Evolutionary conservation across 1,140 invertebrate genomes (phyloP).

Genomic region (Aphidius ervi): DNA sequence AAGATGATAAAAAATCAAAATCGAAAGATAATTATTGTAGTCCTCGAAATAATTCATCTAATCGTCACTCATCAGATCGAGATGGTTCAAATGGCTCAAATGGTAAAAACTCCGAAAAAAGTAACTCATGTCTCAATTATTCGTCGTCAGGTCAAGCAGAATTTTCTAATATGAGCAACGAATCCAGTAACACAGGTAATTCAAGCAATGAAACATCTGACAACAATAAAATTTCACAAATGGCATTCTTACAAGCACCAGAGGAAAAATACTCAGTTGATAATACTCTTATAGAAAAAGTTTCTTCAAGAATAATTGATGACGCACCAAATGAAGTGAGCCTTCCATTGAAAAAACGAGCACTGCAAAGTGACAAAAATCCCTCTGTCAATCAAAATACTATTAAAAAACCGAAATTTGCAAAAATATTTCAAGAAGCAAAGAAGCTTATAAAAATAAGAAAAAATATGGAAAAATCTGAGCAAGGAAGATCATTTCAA

Average conservation of each 20-base stretch:
- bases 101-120: conserved; percentile 44
- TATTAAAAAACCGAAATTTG: conserved; percentile 59
- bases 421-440: conserved; percentile 59
- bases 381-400: conserved; percentile 22
- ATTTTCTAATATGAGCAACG: conserved; percentile 39
- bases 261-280: conserved; percentile 16
- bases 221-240: conserved; percentile 37
- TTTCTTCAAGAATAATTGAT: conserved; percentile 13
- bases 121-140: conserved; percentile 29
- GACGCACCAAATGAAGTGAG: conserved; percentile 26
- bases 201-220: conserved; percentile 48
- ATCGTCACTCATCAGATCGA: conserved; percentile 48
- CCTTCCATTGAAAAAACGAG: conserved; percentile 46
- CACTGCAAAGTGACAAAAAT: conserved; percentile 27
- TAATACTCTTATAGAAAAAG: conserved; percentile 8
- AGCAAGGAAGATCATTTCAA: conserved; percentile 47
- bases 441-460: conserved; percentile 61
- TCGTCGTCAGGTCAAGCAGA: conserved; percentile 31
- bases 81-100: conserved; percentile 50
- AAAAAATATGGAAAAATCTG: conserved; percentile 58
- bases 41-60: conserved; percentile 44
- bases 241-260: conserved; percentile 20
- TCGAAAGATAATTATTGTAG: conserved; percentile 49
- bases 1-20: conserved; percentile 47
- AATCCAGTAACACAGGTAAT: conserved; percentile 39